phyloP scores from a whole-genome alignment of 2,113 vertebrate species.

The Chunga burmeisteri region DNA sequence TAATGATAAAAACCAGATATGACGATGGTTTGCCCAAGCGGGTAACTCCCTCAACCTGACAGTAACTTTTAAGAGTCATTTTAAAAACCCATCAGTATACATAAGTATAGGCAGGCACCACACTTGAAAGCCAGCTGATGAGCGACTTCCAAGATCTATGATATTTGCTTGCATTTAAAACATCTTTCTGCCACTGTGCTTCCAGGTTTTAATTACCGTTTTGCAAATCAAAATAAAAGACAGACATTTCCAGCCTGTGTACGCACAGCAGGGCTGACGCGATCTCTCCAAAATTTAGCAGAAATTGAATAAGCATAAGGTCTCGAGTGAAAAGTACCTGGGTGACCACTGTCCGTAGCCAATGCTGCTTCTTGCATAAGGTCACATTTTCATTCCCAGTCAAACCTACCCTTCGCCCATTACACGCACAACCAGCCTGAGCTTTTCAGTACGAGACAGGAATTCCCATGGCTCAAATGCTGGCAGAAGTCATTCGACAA shows the following conservation, averaged over 20 bases:
- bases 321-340: background rate
- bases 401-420: background rate
- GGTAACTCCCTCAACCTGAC: background rate
- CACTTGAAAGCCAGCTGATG: background rate
- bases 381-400: background rate
- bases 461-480: background rate
- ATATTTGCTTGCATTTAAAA: background rate
- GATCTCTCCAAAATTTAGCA: background rate
- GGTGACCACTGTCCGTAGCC: background rate
- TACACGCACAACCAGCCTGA: background rate
- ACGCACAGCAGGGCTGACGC: background rate
- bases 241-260: rapidly evolving
- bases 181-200: background rate
- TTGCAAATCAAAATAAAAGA: background rate
- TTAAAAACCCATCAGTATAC: background rate
- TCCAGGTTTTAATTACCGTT: background rate
- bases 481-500: background rate
- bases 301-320: rapidly evolving
- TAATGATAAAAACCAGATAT: background rate
- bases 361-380: background rate
- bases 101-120: background rate
- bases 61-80: background rate
- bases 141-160: background rate
- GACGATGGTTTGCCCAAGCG: background rate
- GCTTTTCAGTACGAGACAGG: background rate